Evolutionary conservation across 2,888 invertebrate genomes (phyloP).

Genomic region (Agrenia bidenticulata): DNA sequence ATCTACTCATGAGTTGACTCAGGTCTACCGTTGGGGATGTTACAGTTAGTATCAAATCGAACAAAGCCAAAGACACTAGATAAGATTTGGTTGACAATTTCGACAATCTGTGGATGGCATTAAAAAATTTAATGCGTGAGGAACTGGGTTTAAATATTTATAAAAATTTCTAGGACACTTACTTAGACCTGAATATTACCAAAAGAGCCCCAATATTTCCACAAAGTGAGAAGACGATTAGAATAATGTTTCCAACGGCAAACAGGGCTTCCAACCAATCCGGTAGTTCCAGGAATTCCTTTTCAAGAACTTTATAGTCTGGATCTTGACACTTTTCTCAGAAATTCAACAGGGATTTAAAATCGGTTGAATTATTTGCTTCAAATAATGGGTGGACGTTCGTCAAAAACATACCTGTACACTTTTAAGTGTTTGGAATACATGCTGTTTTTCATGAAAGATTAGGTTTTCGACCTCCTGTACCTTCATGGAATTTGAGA

Average conservation of each 20-base stretch:
- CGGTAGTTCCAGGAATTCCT: background rate
- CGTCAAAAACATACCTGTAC: no score
- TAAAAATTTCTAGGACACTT: background rate
- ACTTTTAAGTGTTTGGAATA: no score
- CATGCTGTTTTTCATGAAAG: no score
- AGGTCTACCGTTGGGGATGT: constrained; percentile 30
- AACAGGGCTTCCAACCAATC: constrained; percentile 5
- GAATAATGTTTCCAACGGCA: constrained; percentile 40
- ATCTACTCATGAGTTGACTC: constrained; percentile 20
- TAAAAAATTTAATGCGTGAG: no score
- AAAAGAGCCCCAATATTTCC: constrained; percentile 49
- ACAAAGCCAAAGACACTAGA: constrained; percentile 33
- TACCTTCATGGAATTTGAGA: no score
- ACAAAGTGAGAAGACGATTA: constrained; percentile 47
- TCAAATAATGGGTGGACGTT: no score
- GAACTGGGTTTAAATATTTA: background rate
- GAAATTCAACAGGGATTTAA: no score
- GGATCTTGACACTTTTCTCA: constrained; percentile 1
- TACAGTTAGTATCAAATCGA: constrained; percentile 35
- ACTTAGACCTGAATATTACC: constrained; percentile 41
- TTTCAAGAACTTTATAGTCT: constrained; percentile 5
- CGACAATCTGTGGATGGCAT: constrained; percentile 25
- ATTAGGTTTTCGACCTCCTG: no score
- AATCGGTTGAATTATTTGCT: no score
- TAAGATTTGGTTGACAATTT: constrained; percentile 38